phyloP scores from a whole-genome alignment of 2,888 invertebrate species.

The Luperina testacea region DNA sequence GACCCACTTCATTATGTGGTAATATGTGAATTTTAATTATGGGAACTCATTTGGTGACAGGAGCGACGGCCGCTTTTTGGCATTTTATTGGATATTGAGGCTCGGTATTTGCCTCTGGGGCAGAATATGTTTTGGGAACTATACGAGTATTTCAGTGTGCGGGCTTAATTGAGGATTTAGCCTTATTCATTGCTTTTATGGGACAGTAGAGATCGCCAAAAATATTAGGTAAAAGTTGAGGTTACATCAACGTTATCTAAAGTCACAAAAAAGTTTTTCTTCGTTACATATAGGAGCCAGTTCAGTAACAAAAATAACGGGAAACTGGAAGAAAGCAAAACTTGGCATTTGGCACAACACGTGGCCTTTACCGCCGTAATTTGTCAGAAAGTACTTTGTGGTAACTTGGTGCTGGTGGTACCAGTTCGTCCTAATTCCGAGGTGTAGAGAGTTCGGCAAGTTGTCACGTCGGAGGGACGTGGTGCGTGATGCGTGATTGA shows the following conservation, averaged over 20 bases:
- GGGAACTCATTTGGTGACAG: constrained; percentile 42
- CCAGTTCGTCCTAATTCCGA: constrained; percentile 23
- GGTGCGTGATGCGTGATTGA: constrained; percentile 32
- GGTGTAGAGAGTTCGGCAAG: constrained; percentile 22
- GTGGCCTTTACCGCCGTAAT: constrained; percentile 31
- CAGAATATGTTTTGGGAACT: constrained; percentile 11
- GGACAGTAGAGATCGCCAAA: not conserved
- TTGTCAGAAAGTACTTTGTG: constrained; percentile 1
- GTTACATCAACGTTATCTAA: constrained; percentile 9
- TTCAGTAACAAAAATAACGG: constrained; percentile 24
- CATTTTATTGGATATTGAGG: constrained; percentile 40
- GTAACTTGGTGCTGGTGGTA: constrained; percentile 1
- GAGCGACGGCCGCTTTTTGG: constrained; percentile 15
- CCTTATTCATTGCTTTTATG: not conserved
- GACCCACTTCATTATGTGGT: constrained; percentile 56
- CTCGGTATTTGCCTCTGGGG: constrained; percentile 14
- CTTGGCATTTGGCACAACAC: constrained; percentile 44
- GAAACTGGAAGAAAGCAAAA: constrained; percentile 31
- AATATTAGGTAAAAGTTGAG: not conserved
- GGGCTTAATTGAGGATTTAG: not conserved
- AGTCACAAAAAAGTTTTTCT: constrained; percentile 14
- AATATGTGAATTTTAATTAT: constrained; percentile 63
- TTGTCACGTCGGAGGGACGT: constrained; percentile 26
- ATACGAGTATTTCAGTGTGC: not conserved
- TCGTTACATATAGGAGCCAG: constrained; percentile 19